Percentiles rank a stretch among this genome's conserved stretches.
These are phyloP conservation scores for Channa argus DNA, from an alignment of 2,113 vertebrate species.

Conservation along the genomic window DNA sequence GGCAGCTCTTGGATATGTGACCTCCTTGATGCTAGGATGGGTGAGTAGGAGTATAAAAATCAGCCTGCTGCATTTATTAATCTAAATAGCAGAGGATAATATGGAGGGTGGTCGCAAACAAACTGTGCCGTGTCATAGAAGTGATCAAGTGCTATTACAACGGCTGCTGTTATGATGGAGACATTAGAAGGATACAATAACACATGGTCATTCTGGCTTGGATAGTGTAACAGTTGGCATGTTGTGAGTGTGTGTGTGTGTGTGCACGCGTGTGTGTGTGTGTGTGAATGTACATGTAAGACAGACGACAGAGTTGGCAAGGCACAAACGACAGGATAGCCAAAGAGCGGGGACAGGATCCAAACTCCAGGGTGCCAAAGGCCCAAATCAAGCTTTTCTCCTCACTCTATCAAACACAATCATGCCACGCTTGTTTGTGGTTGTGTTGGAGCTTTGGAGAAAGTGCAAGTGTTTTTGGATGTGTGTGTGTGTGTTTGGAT, in stretches of 20 bases:
- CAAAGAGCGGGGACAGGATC: conserved; percentile 65
- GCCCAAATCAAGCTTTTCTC: conserved; percentile 56
- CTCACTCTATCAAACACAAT: conserved; percentile 34
- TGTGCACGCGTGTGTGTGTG: conserved; percentile 24
- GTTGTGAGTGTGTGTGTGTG: conserved; percentile 44
- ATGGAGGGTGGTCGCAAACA: conserved; percentile 4
- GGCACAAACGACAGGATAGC: conserved; percentile 45
- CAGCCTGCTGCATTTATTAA: conserved; percentile 47
- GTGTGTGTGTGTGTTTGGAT: conserved; percentile 17
- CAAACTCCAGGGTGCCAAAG: conserved; percentile 65
- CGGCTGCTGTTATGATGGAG: conserved; percentile 67
- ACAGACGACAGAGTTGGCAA: conserved; percentile 43
- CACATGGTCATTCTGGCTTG: conserved; percentile 79
- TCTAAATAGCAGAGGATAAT: conserved; percentile 40
- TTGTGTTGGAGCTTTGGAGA: conserved; percentile 30
- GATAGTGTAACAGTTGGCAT: conserved; percentile 71
- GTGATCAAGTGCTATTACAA: conserved; percentile 55
- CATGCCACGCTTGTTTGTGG: conserved; percentile 21
- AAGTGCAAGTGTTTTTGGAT: conserved; percentile 6
- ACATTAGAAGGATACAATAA: conserved; percentile 71
- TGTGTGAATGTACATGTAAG: conserved; percentile 28
- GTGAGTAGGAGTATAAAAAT: conserved; percentile 15
- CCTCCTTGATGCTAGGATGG: background rate
- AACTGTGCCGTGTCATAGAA: conserved; percentile 28
- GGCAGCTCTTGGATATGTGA: no score